Base-by-base conservation (phyloP, 92 coral and sea anemone species). In the Paragorgia papillata region DNA sequence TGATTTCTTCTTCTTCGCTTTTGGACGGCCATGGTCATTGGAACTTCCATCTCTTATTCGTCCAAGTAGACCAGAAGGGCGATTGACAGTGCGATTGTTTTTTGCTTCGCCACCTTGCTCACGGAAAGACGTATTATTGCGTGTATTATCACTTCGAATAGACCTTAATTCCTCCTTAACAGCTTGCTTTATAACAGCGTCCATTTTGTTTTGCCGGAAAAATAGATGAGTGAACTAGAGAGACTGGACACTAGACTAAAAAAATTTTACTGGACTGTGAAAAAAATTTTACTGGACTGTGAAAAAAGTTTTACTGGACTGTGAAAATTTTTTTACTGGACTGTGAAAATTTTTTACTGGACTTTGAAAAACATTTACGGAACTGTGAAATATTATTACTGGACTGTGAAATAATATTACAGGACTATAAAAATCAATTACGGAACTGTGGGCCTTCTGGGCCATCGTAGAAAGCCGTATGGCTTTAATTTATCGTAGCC, bases 11-110 rank as follows among this genome's bases (percentile, higher is more conserved):
- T n/a, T n/a, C n/a, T n/a, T n/a, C n/a, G n/a, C n/a, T n/a, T n/a
- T n/a, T n/a, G n/a, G n/a, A n/a, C n/a, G n/a, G n/a, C n/a, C n/a
- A n/a, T n/a, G n/a, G n/a, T n/a, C n/a, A n/a, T n/a, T n/a, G n/a
- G n/a, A n/a, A n/a, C n/a, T n/a, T n/a, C n/a, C n/a, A n/a, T 67
- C 67, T 76, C 49, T 83, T 83, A 75, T 75, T 29, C 82, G 82
- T 29, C 69, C 73, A 51, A 83, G 75, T 22, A 83, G 59, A 14
- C 81, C 80, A 4, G 86, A 74, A 22, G 62, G 74, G 19, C 49
- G 73, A 69, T 31, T 74, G 39, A 63, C 83, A 35, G 87, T 83
- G 49, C 73, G 82, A 20, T 43, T 53, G 9, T 7, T 29, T 27
- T 20, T 32, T 14, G 49, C 73, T 49, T 37, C 43, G 12, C 12